Conservation (phyloP, 2,888 invertebrate species). For the Spodoptera exigua region DNA sequence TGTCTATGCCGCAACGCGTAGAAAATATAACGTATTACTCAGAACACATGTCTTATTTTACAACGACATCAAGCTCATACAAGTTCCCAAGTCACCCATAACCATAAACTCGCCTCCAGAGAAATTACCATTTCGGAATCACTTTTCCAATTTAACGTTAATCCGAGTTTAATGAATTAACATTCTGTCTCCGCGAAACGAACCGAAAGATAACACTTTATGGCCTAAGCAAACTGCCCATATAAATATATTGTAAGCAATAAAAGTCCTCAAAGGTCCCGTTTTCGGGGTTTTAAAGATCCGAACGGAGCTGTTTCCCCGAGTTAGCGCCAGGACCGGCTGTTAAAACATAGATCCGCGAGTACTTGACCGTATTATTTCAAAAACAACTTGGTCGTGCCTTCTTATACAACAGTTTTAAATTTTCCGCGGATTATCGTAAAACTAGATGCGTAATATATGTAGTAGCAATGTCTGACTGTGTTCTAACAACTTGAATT, state of each 20-base stretch:
- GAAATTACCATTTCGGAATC: no score
- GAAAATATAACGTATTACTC: no score
- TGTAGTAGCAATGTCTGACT: no score
- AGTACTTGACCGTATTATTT: slow-evolving; percentile 47
- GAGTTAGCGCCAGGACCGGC: slow-evolving; percentile 41
- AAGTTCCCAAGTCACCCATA: no score
- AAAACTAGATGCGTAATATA: slow-evolving; percentile 12
- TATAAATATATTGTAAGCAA: slow-evolving; percentile 50
- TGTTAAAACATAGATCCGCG: slow-evolving; percentile 54
- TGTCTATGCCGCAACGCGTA: no score
- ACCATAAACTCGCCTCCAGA: no score
- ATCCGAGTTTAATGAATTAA: slow-evolving; percentile 30
- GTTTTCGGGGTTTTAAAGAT: slow-evolving; percentile 46
- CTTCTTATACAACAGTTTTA: slow-evolving; percentile 48
- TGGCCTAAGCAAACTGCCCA: slow-evolving; percentile 44
- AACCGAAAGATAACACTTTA: slow-evolving; percentile 40
- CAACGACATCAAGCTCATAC: no score
- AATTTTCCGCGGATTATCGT: slow-evolving; percentile 36
- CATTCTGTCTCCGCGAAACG: slow-evolving; percentile 6
- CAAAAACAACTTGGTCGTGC: slow-evolving; percentile 42
- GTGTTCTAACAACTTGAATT: no score
- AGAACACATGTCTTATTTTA: no score
- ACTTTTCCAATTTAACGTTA: slow-evolving; percentile 1
- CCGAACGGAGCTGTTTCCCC: slow-evolving; percentile 39
- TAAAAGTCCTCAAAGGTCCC: slow-evolving; percentile 40